phyloP scores from a whole-genome alignment of 2,113 vertebrate genomes.

The Aphelocoma coerulescens region DNA sequence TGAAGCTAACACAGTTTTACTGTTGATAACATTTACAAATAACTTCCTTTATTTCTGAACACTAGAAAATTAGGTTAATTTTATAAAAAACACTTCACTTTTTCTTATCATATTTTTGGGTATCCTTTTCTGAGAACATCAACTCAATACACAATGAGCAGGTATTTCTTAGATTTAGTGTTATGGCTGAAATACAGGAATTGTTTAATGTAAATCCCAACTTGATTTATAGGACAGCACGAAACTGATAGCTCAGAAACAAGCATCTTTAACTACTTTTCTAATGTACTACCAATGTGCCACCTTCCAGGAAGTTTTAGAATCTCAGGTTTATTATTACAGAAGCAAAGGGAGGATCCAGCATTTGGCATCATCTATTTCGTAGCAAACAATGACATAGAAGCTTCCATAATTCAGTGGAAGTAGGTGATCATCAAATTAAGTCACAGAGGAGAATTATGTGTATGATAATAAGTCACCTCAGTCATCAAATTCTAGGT shows the following conservation, averaged over 20 bases:
- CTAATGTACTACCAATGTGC: background rate
- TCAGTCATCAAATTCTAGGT: background rate
- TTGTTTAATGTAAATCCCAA: background rate
- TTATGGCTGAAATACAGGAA: background rate
- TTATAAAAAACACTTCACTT: background rate
- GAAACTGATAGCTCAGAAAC: background rate
- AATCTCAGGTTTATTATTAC: background rate
- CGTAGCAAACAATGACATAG: background rate
- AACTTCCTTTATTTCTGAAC: background rate
- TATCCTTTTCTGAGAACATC: background rate
- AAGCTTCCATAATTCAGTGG: background rate
- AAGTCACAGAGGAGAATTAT: background rate
- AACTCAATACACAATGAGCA: background rate
- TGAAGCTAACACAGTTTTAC: background rate
- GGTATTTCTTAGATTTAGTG: background rate
- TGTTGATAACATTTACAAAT: background rate
- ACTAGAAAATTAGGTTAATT: background rate
- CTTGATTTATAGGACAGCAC: background rate
- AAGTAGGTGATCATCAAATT: background rate
- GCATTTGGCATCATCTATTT: background rate
- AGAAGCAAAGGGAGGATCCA: background rate
- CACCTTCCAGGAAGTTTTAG: background rate
- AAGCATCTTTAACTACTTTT: background rate
- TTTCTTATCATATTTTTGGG: background rate
- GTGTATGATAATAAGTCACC: background rate